Base-by-base conservation (phyloP, 2,797 vertebrate species). In the Babyrousa celebensis region DNA sequence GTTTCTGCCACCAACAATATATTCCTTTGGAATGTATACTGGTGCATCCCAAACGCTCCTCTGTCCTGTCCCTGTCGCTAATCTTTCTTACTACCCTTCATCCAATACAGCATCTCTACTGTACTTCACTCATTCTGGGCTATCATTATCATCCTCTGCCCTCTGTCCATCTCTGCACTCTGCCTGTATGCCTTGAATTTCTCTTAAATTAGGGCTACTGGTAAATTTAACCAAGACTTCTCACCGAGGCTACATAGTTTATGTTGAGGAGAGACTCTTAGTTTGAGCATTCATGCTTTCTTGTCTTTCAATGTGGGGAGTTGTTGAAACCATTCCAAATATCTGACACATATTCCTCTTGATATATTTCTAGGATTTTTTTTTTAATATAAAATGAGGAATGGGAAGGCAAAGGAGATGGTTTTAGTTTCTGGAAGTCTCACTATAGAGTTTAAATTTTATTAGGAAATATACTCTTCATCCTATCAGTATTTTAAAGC, bases 131-230 rank as follows among this genome's bases (percentile, higher is more conserved):
- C 54, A 16, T 89, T 70, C 52, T 48, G 29, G 43, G 0, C n/a
- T 12, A 25, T 52, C 23, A 74, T 75, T 36, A 36, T 65, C 4
- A n/a, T 75, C 70, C 16, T 94, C 29, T 95, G 10, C 18, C 9
- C 12, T 96, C 11, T 85, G 32, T 74, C 77, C 17, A 25, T 71
- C 62, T 91, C 5, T 90, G 52, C 85, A 63, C 74, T 74, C n/a
- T 79, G 18, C 0, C 10, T 86, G 3, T 3, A 23, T 93, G 25
- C 16, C 20, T 84, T 74, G 32, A 68, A 82, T 89, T 86, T 17
- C 10, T 27, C 71, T 85, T 85, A 80, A 25, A 10, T 79, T 83
- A 79, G 9, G 16, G 12, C 0, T 58, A 36, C 75, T 5, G 12
- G 7, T 72, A 17, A 52, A 77, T 18, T 20, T 80, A 27, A 70